Evolutionary conservation across 2,888 invertebrate genomes (phyloP).

Genomic region (Saturnia japonica): DNA sequence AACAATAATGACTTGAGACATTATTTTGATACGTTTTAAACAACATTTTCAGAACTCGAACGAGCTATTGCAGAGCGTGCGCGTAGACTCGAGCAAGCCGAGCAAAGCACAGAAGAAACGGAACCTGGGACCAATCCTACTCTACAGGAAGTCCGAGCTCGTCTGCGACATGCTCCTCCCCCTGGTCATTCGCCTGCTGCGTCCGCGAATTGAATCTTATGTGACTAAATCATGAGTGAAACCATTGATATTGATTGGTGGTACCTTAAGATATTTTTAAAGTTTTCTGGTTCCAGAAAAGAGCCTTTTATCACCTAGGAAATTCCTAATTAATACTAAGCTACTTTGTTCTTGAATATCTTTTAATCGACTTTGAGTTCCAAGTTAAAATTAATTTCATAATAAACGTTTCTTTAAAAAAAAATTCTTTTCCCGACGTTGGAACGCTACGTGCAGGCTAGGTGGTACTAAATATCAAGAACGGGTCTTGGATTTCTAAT

Average conservation of each 20-base stretch:
- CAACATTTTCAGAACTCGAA: slow-evolving; percentile 76
- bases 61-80: slow-evolving; percentile 84
- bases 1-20: background rate
- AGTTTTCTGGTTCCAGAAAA: background rate
- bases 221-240: slow-evolving; percentile 7
- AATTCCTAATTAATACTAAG: too few relatives aligned
- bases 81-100: slow-evolving; percentile 77
- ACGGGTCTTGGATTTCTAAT: background rate
- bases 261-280: background rate
- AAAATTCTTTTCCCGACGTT: too few relatives aligned
- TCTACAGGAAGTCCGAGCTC: slow-evolving; percentile 71
- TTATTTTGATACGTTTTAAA: background rate
- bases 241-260: background rate
- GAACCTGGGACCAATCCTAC: slow-evolving; percentile 71
- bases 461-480: background rate
- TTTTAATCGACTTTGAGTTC: too few relatives aligned
- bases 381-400: too few relatives aligned
- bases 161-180: slow-evolving; percentile 71
- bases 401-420: too few relatives aligned
- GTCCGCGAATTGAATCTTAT: slow-evolving; percentile 58
- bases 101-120: slow-evolving; percentile 53
- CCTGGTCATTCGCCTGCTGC: slow-evolving; percentile 54
- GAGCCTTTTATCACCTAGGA: background rate
- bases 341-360: too few relatives aligned
- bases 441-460: background rate